Percentiles rank a stretch among this genome's conserved stretches.
Evolutionary conservation across 2,888 invertebrate species (phyloP).

Genomic region (Onchidella celtica): DNA sequence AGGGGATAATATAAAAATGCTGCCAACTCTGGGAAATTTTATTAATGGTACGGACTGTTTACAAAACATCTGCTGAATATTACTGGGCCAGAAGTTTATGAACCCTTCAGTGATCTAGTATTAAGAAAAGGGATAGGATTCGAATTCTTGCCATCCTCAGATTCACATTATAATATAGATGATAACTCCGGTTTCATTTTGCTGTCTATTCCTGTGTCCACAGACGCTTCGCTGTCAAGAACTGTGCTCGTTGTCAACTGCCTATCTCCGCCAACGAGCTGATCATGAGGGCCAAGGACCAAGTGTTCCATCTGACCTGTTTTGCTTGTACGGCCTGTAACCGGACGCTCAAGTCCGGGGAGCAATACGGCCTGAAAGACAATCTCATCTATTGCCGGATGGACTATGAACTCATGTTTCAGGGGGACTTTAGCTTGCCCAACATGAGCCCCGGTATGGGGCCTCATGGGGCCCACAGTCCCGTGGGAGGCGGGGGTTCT

Average conservation of each 20-base stretch:
- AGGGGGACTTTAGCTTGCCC: constrained; percentile 63
- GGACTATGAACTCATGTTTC: constrained; percentile 85
- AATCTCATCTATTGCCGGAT: constrained; percentile 92
- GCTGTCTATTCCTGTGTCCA: neutral
- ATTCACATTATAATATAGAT: neutral
- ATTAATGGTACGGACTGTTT: too few species aligned
- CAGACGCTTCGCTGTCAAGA: constrained; percentile 92
- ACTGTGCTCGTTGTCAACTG: constrained; percentile 91
- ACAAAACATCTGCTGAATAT: too few species aligned
- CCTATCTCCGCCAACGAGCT: constrained; percentile 93
- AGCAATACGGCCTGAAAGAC: constrained; percentile 93
- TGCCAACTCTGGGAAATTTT: too few species aligned
- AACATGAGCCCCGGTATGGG: constrained; percentile 60
- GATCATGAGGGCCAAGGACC: constrained; percentile 93
- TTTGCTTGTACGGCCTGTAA: constrained; percentile 94
- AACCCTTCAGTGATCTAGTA: too few species aligned
- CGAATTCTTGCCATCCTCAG: neutral
- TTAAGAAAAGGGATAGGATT: too few species aligned
- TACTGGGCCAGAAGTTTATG: too few species aligned
- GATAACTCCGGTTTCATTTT: too few species aligned
- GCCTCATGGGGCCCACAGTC: constrained; percentile 49
- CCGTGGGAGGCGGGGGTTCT: constrained; percentile 52
- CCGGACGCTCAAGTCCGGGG: constrained; percentile 90
- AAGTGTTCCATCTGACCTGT: constrained; percentile 93
- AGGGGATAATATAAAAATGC: too few species aligned